phyloP scores from a whole-genome alignment of 2,797 vertebrate genomes.

The Sebastes dallii region DNA sequence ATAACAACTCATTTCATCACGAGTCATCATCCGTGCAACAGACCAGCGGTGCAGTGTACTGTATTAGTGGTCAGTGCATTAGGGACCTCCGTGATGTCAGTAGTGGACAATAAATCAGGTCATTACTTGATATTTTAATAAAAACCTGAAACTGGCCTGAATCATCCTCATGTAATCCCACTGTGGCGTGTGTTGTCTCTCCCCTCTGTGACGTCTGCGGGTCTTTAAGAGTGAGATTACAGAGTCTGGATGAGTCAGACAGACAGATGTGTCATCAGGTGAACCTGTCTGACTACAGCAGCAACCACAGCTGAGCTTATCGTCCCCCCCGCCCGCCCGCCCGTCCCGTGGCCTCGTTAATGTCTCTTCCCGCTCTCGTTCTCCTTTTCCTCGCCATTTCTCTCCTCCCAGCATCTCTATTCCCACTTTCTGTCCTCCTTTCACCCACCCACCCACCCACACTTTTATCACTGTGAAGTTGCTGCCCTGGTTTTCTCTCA shows the following conservation, averaged over 20 bases:
- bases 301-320: conserved; percentile 19
- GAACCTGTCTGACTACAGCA: conserved; percentile 47
- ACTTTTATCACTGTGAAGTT: background rate
- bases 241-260: conserved; percentile 50
- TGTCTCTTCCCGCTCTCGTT: background rate
- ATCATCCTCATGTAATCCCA: conserved; percentile 9
- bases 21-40: background rate
- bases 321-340: background rate
- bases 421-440: background rate
- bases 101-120: background rate
- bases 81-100: background rate
- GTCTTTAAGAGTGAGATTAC: conserved; percentile 50
- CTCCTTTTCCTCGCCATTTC: background rate
- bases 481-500: conserved; percentile 22
- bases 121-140: background rate
- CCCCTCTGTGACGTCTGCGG: conserved; percentile 6
- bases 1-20: background rate
- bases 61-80: background rate
- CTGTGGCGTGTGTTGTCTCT: background rate
- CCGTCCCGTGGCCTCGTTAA: conserved; percentile 25
- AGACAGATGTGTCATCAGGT: conserved; percentile 66
- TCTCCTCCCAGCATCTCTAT: background rate
- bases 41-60: background rate
- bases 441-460: background rate
- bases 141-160: conserved; percentile 9